Evolutionary conservation across 2,113 vertebrate genomes (phyloP), one percentile per base, ranked within the genome.

Genomic region (Anser brachyrhynchus): DNA sequence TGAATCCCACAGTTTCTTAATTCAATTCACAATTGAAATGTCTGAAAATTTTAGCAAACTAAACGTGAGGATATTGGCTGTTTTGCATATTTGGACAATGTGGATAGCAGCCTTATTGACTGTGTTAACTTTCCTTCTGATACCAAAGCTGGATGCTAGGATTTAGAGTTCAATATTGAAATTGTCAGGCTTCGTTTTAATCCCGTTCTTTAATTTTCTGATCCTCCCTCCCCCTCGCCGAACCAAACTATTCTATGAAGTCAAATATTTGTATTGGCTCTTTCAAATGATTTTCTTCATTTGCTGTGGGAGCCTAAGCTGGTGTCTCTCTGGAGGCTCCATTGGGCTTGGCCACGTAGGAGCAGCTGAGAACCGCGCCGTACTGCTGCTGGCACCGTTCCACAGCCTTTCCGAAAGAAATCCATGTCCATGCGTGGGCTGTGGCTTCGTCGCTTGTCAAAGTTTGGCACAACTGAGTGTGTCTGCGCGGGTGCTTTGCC

Each of bases 371-470:
- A 92, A 72, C 26, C 51, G 58, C 69, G 65, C 55, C 74, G 55
- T 80, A 58, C 65, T 76, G 58, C 35, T 2, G 17, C 92, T 90
- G 87, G 84, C 83, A 76, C 52, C 62, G 33, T 87, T 95, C 94
- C 90, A 80, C 1, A 0, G 33, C 0, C 0, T 93, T 94, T 88
- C 65, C 5, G 10, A 84, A 90, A 6, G 23, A 90, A 87, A 57
- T 89, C 69, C 54, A 49, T 31, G 85, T 70, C 65, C 88, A 73
- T 86, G 37, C 28, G 0, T 57, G 64, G 65, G 82, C 77, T 90
- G 82, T 52, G 90, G 86, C 84, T 92, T 90, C 62, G 59, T 58
- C 91, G 19, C 22, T 93, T 93, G 59, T 87, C 76, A 73, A 64
- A 79, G 0, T 92, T 95, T 92, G 89, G 64, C 72, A 52, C 51